Conservation (phyloP, 2,888 invertebrate species). For the Eupithecia dodoneata region DNA sequence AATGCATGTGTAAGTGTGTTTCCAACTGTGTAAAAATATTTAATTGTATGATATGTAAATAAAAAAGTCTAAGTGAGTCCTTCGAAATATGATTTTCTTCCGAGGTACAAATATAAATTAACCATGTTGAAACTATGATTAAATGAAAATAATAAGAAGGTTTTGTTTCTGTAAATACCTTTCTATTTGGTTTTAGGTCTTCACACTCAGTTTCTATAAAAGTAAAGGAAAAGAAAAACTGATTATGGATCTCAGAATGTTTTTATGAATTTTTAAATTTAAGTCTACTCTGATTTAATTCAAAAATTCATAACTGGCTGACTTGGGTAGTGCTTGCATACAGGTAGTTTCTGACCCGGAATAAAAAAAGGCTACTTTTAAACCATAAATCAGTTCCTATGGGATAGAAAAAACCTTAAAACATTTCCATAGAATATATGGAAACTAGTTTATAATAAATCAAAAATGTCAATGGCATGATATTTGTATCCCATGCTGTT, state of each 20-base stretch:
- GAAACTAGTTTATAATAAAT: too few species aligned
- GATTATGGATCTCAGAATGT: too few species aligned
- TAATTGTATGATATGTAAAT: slow-evolving; percentile 83
- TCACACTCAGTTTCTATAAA: not conserved
- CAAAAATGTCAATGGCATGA: not conserved
- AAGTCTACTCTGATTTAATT: not conserved
- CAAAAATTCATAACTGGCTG: not conserved
- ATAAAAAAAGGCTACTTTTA: too few species aligned
- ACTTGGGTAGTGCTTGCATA: too few species aligned
- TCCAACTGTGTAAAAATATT: slow-evolving; percentile 73
- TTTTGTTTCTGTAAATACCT: slow-evolving; percentile 2
- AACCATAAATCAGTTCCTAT: too few species aligned
- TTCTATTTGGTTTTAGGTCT: not conserved
- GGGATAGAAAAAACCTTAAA: too few species aligned
- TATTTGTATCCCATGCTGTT: not conserved
- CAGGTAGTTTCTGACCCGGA: too few species aligned
- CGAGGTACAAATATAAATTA: slow-evolving; percentile 83
- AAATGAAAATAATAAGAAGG: slow-evolving; percentile 74
- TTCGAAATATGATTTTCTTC: slow-evolving; percentile 83
- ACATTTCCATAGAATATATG: too few species aligned
- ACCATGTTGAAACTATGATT: slow-evolving; percentile 84
- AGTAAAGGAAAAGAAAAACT: not conserved
- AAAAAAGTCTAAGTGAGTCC: slow-evolving; percentile 75
- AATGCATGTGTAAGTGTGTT: slow-evolving; percentile 65
- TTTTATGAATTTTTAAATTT: too few species aligned